Base-by-base conservation (phyloP, 2,113 vertebrate genomes). In the Scytalopus superciliaris region DNA sequence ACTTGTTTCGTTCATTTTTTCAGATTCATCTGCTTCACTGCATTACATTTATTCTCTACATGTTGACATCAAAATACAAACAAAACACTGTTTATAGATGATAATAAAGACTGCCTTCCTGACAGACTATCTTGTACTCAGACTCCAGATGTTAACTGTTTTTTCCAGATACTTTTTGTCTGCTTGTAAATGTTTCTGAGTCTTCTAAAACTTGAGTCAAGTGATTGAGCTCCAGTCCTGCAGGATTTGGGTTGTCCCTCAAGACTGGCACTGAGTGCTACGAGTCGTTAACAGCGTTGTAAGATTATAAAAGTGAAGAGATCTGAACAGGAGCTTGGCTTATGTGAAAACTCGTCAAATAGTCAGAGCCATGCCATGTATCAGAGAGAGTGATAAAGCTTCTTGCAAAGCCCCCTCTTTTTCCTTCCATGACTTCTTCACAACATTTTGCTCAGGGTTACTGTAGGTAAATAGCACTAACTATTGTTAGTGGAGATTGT, bases 1-100 rank as follows among this genome's bases (percentile, higher is more conserved):
- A 44, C 59, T 81, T 80, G 80, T 92, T 90, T 84, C 0, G 1
- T 94, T 95, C 25, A 42, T 92, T 94, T 77, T 77, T 92, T 88
- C 63, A 33, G 23, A 50, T 67, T 83, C n/a, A 78, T 81, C 49
- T 12, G 19, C 50, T 89, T 81, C 59, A 75, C 21, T 67, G 42
- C 75, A 67, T 90, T 86, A 25, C 50, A 14, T 90, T 90, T 80
- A 21, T 52, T 80, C 57, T 93, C 30, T 87, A 27, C 45, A 45
- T 39, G 4, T 27, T 77, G 50, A 62, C 56, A 59, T 83, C 14
- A 80, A 47, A 92, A 49, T 56, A 37, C 39, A 72, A 84, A 70
- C 37, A 60, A 64, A 56, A 33, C 4, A 6, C 64, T 72, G 22
- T 49, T 83, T 60, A 5, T 59, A 22, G 14, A 17, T 89, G 4